Percentiles rank a stretch among this genome's conserved stretches.
Conservation (phyloP, 2,888 invertebrate genomes). For the Ennomos erosarius region DNA sequence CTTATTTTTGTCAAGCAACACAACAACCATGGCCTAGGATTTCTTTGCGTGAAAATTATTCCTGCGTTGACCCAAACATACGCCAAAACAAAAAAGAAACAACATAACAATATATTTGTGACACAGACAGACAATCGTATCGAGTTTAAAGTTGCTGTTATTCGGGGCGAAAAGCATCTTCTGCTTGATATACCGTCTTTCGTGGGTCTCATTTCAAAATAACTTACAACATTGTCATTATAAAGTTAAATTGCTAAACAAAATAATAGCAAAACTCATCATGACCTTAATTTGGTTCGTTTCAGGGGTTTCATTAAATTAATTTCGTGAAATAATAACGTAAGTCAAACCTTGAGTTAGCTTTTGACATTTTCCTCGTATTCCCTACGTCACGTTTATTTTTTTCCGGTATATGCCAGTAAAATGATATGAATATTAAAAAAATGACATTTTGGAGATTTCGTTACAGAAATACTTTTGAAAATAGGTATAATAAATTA, state of each 20-base stretch:
- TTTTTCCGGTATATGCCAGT: constrained; percentile 9
- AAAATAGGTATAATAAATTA: too few species aligned
- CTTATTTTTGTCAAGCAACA: too few species aligned
- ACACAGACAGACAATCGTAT: too few species aligned
- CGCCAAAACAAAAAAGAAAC: too few species aligned
- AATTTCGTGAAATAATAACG: constrained; percentile 17
- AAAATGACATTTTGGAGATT: too few species aligned
- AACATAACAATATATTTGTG: too few species aligned
- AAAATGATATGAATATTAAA: not conserved
- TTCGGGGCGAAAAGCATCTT: too few species aligned
- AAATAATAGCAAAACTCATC: constrained; percentile 27
- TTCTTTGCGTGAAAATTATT: too few species aligned
- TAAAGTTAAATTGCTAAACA: constrained; percentile 36
- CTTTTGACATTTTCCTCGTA: constrained; percentile 14
- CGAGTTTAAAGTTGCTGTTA: too few species aligned
- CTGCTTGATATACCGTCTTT: not conserved
- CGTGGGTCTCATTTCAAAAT: not conserved
- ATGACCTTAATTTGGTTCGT: constrained; percentile 40
- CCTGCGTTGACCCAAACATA: too few species aligned
- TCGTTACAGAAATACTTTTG: too few species aligned
- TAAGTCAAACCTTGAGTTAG: constrained; percentile 13
- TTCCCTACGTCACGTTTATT: constrained; percentile 2
- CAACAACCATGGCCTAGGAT: too few species aligned
- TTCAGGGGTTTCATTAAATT: constrained; percentile 42
- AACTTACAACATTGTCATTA: not conserved